Evolutionary conservation across 2,113 vertebrate species (phyloP), one percentile per base, ranked within the genome.

Genomic region (Megaceryle maxima): DNA sequence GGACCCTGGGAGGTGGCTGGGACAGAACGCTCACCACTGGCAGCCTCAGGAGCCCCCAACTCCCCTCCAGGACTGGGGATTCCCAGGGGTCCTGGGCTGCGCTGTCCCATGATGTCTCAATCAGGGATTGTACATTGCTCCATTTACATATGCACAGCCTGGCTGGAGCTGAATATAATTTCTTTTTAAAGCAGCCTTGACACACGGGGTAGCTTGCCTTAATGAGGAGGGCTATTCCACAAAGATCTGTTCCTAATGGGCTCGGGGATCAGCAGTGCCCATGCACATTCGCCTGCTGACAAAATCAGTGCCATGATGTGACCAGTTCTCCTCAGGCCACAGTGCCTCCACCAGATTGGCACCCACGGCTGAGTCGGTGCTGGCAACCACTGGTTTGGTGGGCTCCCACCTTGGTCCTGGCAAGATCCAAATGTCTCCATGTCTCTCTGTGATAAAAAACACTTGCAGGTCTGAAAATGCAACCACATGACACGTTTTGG

Each of bases 191-290:
- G 89, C 15, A 0, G 35, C 86, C 87, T 53, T 88, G 88, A 85
- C 67, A 60, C 77, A n/a, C 0, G 7, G 90, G 78, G 66, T 39
- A 72, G 53, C 84, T 91, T 0, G 2, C 92, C 59, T 79, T 93
- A 93, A 91, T 69, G 80, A 96, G 94, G 59, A 89, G 86, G 37
- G 81, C 83, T 68, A 76, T 90, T 80, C 95, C 73, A 56, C 92
- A 67, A 90, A 94, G 88, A 91, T 31, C 83, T 1, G 0, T 81
- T 43, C 66, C 91, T 83, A 89, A 94, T 60, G 67, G 95, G 83
- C 46, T 88, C 26, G 57, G 60, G 88, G 41, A 53, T 48, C 33
- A 69, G 46, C 91, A 83, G 73, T 0, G 2, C 62, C 44, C 0
- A 1, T 3, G 16, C 3, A 11, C 78, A 51, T 62, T 18, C 0